phyloP scores from a whole-genome alignment of 2,113 vertebrate genomes.

The Setophaga petechia region DNA sequence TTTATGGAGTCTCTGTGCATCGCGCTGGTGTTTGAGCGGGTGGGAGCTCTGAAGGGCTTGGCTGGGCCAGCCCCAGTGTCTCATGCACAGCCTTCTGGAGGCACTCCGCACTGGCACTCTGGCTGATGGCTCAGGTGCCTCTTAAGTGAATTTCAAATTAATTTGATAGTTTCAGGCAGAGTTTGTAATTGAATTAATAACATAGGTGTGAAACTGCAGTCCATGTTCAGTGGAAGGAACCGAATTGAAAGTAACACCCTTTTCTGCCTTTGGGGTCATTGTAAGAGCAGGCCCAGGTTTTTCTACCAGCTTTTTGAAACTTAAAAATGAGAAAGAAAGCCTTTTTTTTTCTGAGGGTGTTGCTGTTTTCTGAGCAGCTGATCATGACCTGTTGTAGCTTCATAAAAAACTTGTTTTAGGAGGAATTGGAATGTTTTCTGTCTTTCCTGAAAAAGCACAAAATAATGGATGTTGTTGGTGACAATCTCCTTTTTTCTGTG shows the following conservation, averaged over 20 bases:
- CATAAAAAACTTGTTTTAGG: neutral
- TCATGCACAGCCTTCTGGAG: neutral
- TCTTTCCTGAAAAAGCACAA: constrained; percentile 21
- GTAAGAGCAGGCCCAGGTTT: neutral
- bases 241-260: neutral
- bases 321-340: neutral
- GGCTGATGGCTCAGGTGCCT: neutral
- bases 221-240: neutral
- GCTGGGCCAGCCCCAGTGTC: neutral
- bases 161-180: neutral
- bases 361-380: neutral
- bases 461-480: neutral
- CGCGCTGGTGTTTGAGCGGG: neutral
- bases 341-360: neutral
- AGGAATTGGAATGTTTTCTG: neutral
- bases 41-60: neutral
- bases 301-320: neutral
- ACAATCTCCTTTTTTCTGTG: neutral
- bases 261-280: neutral
- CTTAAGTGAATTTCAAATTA: constrained; percentile 20
- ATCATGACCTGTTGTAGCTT: neutral
- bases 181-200: neutral
- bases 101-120: neutral
- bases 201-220: neutral
- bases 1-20: neutral